Evolutionary conservation across 1,140 invertebrate genomes (phyloP).

Genomic region (Drosophila chauvacae): DNA sequence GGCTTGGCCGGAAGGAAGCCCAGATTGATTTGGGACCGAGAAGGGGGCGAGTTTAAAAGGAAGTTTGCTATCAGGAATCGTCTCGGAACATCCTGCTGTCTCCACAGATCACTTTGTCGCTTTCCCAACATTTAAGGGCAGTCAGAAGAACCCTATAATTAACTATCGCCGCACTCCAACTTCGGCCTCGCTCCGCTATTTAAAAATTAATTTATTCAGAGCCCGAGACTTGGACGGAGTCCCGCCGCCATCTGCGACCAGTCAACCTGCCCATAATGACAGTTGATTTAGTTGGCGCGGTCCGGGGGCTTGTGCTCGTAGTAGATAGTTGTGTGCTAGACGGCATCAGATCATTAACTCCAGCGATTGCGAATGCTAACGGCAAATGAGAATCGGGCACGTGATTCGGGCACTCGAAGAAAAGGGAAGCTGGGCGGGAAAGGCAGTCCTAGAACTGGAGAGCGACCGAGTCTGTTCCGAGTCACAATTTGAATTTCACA

Average conservation of each 20-base stretch:
- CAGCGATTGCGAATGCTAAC: constrained; percentile 72
- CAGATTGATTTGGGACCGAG: constrained; percentile 18
- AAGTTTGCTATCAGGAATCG: constrained; percentile 6
- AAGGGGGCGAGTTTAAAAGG: constrained; percentile 3
- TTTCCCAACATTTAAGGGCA: no score
- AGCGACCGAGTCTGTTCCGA: constrained; percentile 35
- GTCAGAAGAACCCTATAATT: constrained; percentile 58
- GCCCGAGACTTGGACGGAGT: constrained; percentile 27
- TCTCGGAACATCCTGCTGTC: constrained; percentile 9
- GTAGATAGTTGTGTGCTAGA: constrained; percentile 67
- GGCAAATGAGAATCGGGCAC: constrained; percentile 74
- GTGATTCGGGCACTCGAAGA: constrained; percentile 67
- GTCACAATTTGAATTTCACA: constrained; percentile 83
- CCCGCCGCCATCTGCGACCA: constrained; percentile 53
- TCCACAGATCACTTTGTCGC: constrained; percentile 2
- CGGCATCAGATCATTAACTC: constrained; percentile 80
- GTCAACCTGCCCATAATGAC: constrained; percentile 62
- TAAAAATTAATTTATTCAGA: constrained; percentile 80
- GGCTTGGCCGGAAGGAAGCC: constrained; percentile 40
- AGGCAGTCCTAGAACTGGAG: constrained; percentile 17
- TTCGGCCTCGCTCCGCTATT: constrained; percentile 28
- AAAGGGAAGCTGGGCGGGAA: constrained; percentile 3
- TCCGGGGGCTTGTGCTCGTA: constrained; percentile 34
- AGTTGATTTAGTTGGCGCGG: constrained; percentile 70
- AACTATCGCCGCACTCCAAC: constrained; percentile 47